These are phyloP conservation scores for Sebastolobus altivelis DNA, from an alignment of 2,797 vertebrate genomes.

Conservation along the genomic window DNA sequence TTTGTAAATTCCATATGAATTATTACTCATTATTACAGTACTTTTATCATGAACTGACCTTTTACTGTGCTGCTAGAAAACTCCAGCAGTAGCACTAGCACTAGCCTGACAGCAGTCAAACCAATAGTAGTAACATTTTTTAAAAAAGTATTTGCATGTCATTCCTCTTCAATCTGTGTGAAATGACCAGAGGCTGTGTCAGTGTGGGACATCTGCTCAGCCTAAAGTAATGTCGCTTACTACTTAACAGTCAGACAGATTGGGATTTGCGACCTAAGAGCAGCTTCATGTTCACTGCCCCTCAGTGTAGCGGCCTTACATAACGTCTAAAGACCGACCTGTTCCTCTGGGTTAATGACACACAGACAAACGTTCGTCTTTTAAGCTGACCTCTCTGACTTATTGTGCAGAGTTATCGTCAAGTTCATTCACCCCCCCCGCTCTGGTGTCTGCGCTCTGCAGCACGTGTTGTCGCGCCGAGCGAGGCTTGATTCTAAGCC, in stretches of 20 bases:
- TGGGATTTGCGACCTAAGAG: conserved; percentile 56
- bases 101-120: neutral
- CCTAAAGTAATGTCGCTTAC: conserved; percentile 57
- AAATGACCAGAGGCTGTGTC: conserved; percentile 47
- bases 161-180: conserved; percentile 44
- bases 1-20: neutral
- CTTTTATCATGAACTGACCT: neutral
- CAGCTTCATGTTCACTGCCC: conserved; percentile 31
- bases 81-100: neutral
- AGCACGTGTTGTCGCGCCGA: conserved; percentile 35
- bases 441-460: conserved; percentile 17
- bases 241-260: conserved; percentile 56
- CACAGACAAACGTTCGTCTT: conserved; percentile 30
- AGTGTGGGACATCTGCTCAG: conserved; percentile 66
- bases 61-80: neutral
- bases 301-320: conserved; percentile 41
- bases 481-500: conserved; percentile 49
- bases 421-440: conserved; percentile 32
- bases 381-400: conserved; percentile 35
- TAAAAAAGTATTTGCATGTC: neutral
- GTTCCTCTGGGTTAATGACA: conserved; percentile 52
- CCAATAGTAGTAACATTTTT: neutral
- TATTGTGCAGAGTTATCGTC: conserved; percentile 27
- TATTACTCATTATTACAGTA: neutral
- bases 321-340: conserved; percentile 62